A percentile compares a stretch with the other conserved stretches of the same genome.
Conservation (phyloP, 2,797 vertebrate genomes). For the Myiothlypis chrysogaster region DNA sequence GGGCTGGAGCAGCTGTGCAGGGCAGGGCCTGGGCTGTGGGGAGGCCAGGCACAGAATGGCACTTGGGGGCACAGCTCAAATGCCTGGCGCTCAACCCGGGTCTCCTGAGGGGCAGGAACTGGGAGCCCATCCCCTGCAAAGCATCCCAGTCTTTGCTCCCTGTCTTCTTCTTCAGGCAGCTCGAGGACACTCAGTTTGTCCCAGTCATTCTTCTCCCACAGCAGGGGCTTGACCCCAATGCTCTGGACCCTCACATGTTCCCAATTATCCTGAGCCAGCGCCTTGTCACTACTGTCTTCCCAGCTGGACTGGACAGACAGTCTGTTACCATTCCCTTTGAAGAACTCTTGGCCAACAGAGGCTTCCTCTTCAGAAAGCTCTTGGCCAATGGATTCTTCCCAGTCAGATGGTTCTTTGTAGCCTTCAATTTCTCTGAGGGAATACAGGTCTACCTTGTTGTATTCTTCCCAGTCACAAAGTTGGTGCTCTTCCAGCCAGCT, state of each 20-base stretch:
- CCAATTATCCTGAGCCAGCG: background rate
- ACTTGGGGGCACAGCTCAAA: background rate
- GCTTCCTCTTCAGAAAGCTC: background rate
- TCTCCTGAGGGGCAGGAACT: background rate
- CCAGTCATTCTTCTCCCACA: background rate
- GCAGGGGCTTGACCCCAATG: background rate
- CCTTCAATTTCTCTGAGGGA: background rate
- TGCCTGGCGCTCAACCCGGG: rapidly evolving
- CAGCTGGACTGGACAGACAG: background rate
- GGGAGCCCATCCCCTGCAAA: background rate
- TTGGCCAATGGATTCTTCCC: background rate
- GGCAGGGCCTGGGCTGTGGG: background rate
- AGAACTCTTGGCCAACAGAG: background rate
- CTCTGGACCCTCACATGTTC: rapidly evolving
- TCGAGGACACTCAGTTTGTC: background rate
- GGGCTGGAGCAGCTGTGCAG: background rate
- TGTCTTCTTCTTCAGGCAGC: background rate
- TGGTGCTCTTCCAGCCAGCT: background rate
- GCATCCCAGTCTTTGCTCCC: background rate
- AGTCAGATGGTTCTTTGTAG: background rate
- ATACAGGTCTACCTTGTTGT: background rate
- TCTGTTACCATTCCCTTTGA: too few species aligned
- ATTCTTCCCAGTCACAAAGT: background rate
- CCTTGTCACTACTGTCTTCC: background rate
- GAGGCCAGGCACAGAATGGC: background rate